These are phyloP conservation scores for Himalopsyche kuldschensis DNA, from an alignment of 2,888 invertebrate species.

Conservation along the genomic window DNA sequence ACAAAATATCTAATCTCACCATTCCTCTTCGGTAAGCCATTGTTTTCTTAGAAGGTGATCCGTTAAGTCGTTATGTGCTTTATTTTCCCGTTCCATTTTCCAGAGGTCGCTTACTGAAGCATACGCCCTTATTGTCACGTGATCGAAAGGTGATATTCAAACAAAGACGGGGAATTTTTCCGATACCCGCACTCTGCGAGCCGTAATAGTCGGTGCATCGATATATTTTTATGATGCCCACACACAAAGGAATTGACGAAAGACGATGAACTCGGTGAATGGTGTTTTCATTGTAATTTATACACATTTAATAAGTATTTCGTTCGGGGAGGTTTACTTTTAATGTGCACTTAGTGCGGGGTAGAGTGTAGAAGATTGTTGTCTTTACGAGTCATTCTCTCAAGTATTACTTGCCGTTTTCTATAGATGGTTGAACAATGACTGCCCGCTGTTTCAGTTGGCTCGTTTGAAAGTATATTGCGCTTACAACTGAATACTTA, in stretches of 20 bases:
- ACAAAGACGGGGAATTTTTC: neutral
- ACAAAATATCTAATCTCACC: neutral
- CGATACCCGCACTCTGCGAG: neutral
- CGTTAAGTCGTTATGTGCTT: neutral
- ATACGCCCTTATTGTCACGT: neutral
- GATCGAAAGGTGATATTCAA: neutral
- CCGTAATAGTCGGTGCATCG: neutral
- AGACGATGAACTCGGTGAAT: neutral
- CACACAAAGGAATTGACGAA: neutral
- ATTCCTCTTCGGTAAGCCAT: neutral
- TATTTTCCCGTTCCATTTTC: neutral
- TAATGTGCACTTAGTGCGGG: too few relatives aligned
- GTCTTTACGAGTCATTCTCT: too few relatives aligned
- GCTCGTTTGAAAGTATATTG: too few relatives aligned
- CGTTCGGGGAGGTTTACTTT: neutral
- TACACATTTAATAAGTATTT: neutral
- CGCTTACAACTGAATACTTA: too few relatives aligned
- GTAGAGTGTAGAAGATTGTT: too few relatives aligned
- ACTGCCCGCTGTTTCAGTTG: too few relatives aligned
- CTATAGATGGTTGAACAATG: too few relatives aligned
- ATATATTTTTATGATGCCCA: neutral
- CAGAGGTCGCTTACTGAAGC: neutral
- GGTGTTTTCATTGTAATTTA: neutral
- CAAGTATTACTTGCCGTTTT: too few relatives aligned
- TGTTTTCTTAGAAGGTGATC: neutral